phyloP scores from a whole-genome alignment of 2,797 vertebrate species.

The Pelobates cultripes region DNA sequence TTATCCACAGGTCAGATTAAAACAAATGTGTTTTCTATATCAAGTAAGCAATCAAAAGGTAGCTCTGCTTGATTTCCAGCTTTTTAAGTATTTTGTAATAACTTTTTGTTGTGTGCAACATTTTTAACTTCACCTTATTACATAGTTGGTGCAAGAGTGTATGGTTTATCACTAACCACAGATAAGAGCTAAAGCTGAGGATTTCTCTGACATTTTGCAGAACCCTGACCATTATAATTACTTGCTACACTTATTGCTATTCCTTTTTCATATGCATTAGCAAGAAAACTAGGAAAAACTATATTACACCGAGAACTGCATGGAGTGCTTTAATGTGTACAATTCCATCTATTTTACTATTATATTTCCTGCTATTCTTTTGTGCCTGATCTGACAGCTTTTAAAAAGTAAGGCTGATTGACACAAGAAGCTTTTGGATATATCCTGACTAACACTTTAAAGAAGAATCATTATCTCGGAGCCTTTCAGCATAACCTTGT shows the following conservation, averaged over 20 bases:
- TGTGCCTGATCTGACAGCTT: conserved; percentile 1
- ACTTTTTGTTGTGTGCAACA: no score
- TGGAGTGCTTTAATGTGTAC: not conserved
- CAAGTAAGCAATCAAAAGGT: no score
- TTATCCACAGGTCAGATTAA: no score
- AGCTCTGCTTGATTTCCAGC: no score
- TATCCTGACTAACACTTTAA: conserved; percentile 30
- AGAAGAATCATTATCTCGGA: conserved; percentile 34
- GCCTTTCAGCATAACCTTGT: conserved; percentile 18
- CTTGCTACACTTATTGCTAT: not conserved
- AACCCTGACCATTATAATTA: not conserved
- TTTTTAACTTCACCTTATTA: no score
- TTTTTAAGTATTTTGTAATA: no score
- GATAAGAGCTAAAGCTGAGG: not conserved
- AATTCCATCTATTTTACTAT: not conserved
- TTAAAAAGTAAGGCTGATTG: conserved; percentile 18
- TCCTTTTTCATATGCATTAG: not conserved
- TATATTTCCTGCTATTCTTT: not conserved
- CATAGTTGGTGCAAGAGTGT: no score
- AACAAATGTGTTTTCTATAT: no score
- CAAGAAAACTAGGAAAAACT: not conserved
- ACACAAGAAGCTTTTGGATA: not conserved
- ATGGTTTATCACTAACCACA: not conserved
- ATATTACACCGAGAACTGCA: not conserved
- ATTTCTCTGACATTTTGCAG: not conserved